Base-by-base conservation (phyloP, 2,113 vertebrate species). In the Kryptolebias marmoratus region DNA sequence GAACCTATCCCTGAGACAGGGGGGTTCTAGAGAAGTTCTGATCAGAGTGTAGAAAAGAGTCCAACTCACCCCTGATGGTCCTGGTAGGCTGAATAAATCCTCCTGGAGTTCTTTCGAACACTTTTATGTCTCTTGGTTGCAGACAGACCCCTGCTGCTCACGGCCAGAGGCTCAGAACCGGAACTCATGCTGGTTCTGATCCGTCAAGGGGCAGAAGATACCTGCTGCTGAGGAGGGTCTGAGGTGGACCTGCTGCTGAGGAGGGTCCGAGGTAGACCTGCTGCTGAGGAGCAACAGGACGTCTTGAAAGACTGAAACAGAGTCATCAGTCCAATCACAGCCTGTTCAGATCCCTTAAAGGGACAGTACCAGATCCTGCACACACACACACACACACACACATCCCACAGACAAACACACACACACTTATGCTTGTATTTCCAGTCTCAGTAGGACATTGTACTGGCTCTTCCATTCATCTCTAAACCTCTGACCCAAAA, bases 61-160 rank as follows among this genome's bases (percentile, higher is more conserved):
- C 2, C 2, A 28, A 82, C 96, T 95, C 87, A 98, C 98, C 95
- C 94, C 80, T 94, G 94, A 0, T 95, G 93, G 73, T 97, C 94
- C 82, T 90, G 94, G 92, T 94, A 96, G 2, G 90, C 79, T 27
- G 93, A 91, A 85, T 94, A 96, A 84, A 93, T 92, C 84, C 93
- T 94, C 70, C 93, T 92, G 1, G 91, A 88, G 5, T 95, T 96
- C 55, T 95, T 94, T 79, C 94, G 94, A 71, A 92, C 80, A 36
- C 93, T 94, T 57, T 94, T 93, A 31, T 94, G 88, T 80, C 93
- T 95, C 75, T 93, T 96, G 80, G 94, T 74, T 15, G 92, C 68
- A 78, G 89, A 94, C 27, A 94, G 71, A 4, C 92, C 60, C 67
- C 91, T 93, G 84, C 80, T 90, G 76, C 68, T 86, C 54, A 78